Percentiles rank a stretch among this genome's conserved stretches.
Evolutionary conservation across 2,113 vertebrate genomes (phyloP).

Genomic region (Aptenodytes patagonicus): DNA sequence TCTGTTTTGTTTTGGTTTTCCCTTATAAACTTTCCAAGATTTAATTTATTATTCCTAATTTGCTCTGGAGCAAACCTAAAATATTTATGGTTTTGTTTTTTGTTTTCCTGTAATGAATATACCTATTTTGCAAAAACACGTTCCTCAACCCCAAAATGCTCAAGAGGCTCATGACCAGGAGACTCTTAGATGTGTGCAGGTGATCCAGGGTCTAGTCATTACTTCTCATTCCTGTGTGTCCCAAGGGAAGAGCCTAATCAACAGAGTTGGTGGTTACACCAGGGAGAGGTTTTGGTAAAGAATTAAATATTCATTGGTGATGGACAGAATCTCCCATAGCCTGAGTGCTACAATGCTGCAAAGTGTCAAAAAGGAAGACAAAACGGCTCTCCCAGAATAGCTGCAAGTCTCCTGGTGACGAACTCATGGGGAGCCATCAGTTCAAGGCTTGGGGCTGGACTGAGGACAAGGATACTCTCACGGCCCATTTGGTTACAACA

Average conservation of each 20-base stretch:
- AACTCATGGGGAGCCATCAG: not conserved
- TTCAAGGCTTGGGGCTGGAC: not conserved
- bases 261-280: not conserved
- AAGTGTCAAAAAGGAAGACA: not conserved
- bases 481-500: not conserved
- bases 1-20: not conserved
- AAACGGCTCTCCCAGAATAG: not conserved
- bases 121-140: not conserved
- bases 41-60: not conserved
- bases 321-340: not conserved
- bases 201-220: not conserved
- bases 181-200: not conserved
- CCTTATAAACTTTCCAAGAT: not conserved
- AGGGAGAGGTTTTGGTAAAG: not conserved
- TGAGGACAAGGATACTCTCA: not conserved
- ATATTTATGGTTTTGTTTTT: not conserved
- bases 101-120: not conserved
- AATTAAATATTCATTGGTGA: not conserved
- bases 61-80: not conserved
- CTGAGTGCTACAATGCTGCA: not conserved
- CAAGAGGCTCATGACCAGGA: not conserved
- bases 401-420: not conserved
- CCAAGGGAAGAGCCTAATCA: not conserved
- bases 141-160: not conserved
- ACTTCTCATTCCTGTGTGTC: not conserved